Percentiles rank a stretch among this genome's conserved stretches.
Conservation (phyloP, 2,797 vertebrate species). For the Characodon lateralis region DNA sequence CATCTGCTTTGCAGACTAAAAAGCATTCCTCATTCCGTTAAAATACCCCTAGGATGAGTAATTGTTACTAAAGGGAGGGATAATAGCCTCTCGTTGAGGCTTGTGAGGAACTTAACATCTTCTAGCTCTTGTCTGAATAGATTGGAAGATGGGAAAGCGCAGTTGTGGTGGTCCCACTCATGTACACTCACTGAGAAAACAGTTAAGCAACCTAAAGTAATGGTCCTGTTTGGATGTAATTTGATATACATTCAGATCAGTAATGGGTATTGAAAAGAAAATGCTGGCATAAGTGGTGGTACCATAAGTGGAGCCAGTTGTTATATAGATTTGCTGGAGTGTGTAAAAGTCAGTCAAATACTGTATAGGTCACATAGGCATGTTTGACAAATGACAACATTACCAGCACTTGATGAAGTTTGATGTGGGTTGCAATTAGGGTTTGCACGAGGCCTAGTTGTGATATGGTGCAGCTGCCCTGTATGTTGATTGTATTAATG, state of each 20-base stretch:
- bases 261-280: background rate
- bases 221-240: background rate
- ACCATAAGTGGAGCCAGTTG: background rate
- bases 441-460: no score
- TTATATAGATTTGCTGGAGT: background rate
- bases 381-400: background rate
- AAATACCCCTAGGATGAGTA: background rate
- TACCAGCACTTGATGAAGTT: background rate
- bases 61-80: background rate
- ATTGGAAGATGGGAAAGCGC: background rate
- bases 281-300: no score
- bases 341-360: background rate
- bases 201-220: background rate
- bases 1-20: background rate
- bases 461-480: no score
- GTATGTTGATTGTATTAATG: no score
- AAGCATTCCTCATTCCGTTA: background rate
- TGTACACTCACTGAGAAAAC: background rate
- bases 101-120: constrained; percentile 1
- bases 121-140: background rate
- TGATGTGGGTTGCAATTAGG: background rate
- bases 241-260: background rate
- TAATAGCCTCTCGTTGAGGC: background rate
- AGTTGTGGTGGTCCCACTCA: background rate
- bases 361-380: background rate